Evolutionary conservation across 2,797 vertebrate species (phyloP), one percentile per base, ranked within the genome.

Genomic region (Cyclopterus lumpus): DNA sequence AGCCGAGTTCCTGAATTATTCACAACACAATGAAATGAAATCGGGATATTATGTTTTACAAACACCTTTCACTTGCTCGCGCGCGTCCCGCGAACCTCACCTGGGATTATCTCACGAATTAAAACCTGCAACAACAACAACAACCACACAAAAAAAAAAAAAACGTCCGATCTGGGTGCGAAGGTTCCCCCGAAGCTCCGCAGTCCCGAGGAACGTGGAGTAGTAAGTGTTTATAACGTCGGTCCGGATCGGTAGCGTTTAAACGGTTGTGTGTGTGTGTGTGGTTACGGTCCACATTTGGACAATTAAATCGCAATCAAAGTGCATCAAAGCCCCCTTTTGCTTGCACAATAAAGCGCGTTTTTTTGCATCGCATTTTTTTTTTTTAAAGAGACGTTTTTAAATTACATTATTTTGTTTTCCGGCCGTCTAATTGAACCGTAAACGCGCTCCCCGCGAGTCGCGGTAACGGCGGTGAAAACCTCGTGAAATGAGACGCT

Each of bases 211-310:
- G 91, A 94, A 86, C 90, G 92, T 86, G 92, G 90, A 95, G 93
- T 92, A 92, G 95, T 96, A 93, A 95, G 94, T 95, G 93, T 92
- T 94, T 89, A 86, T 87, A 86, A 83, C 66, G 67, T 83, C 80
- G 74, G 71, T 77, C 20, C 36, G 15, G 60, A 67, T 85, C 65
- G 69, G 76, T 79, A 51, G 36, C 59, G 64, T 63, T 78, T 6
- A 36, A 63, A 60, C 77, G 59, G 48, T 54, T 67, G 64, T 62
- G 42, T 40, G 42, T 46, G 44, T 42, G 12, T 42, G 67, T 58
- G 54, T 48, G 40, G 8, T 5, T 61, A 74, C 6, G 18, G 9
- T 61, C 38, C 60, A 72, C 24, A 34, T 67, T 66, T 75, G 16
- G 20, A 61, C 7, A 8, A 3, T 58, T 30, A 1, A 57, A 30